Conservation (phyloP, 2,113 vertebrate genomes). For the Mirza zaza region DNA sequence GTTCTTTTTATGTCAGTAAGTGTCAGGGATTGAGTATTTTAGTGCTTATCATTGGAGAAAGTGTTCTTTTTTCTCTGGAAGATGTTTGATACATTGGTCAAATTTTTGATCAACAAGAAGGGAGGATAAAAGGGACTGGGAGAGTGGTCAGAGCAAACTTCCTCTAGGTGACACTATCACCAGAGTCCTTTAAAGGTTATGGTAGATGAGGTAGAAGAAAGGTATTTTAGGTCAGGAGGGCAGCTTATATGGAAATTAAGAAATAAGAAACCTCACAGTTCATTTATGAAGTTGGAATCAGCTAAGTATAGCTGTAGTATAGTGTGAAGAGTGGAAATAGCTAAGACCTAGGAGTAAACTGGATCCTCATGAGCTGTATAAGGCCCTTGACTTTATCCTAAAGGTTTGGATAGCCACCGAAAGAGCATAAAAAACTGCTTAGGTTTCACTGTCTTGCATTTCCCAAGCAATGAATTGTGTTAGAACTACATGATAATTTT, state of each 20-base stretch:
- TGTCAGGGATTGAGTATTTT: constrained; percentile 10
- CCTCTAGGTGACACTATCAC: neutral
- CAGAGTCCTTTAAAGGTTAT: neutral
- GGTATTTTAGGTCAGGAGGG: neutral
- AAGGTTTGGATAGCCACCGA: neutral
- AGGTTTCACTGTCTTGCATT: neutral
- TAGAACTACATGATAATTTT: neutral
- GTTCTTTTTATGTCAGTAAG: neutral
- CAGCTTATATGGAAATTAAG: neutral
- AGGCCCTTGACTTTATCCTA: neutral
- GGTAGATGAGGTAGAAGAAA: neutral
- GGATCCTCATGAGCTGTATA: neutral
- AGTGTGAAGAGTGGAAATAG: neutral
- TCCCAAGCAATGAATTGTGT: neutral
- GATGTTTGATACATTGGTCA: neutral
- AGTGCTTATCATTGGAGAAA: neutral
- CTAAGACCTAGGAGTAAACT: neutral
- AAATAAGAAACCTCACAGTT: neutral
- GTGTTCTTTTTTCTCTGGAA: neutral
- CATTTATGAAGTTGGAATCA: neutral
- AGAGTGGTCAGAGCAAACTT: neutral
- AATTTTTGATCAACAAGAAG: neutral
- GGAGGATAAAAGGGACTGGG: neutral
- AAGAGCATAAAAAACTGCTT: neutral
- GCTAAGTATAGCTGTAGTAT: neutral